Evolutionary conservation across 2,113 vertebrate genomes (phyloP), one percentile per base, ranked within the genome.

Genomic region (Butorides virescens): DNA sequence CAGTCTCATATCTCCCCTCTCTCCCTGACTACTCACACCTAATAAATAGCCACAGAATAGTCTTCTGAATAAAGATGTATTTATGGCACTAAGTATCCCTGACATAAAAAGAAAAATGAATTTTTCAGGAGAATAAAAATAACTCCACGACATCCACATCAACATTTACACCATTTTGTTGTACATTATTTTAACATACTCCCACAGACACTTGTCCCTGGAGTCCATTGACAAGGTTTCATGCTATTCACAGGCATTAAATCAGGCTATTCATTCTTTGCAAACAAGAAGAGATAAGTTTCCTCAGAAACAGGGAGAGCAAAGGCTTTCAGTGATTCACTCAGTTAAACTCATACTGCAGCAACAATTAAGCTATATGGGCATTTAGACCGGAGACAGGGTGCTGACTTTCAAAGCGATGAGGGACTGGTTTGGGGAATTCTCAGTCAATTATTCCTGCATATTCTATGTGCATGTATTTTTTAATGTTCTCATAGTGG

Each of bases 51-150:
- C 29, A 67, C 16, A 68, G 56, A 89, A 91, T 46, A 87, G 70
- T 18, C 56, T 84, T 67, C n/a, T 58, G 26, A 82, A 91, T 70
- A 83, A 82, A 93, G 90, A 88, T 26, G 29, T 42, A 84, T 78
- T 81, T 84, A 66, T 44, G 22, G 58, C 34, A 91, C 27, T 78
- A 95, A 91, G 61, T 56, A 59, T 22, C 82, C 29, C 36, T 73
- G 53, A 95, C 63, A 88, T 39, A 78, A 85, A 50, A 77, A 84
- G 19, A 71, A 92, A 90, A 85, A 65, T 21, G 25, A 15, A 66
- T 86, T 96, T n/a, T 86, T 88, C 71, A 83, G 32, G 80, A 94
- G 61, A 88, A 90, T 66, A 90, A 88, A 94, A 90, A 76, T 66
- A 55, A 76, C 49, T 68, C 95, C 6, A 70, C 83, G 82, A 79